Evolutionary conservation across 2,797 vertebrate genomes (phyloP).

Genomic region (Sebastes umbrosus): DNA sequence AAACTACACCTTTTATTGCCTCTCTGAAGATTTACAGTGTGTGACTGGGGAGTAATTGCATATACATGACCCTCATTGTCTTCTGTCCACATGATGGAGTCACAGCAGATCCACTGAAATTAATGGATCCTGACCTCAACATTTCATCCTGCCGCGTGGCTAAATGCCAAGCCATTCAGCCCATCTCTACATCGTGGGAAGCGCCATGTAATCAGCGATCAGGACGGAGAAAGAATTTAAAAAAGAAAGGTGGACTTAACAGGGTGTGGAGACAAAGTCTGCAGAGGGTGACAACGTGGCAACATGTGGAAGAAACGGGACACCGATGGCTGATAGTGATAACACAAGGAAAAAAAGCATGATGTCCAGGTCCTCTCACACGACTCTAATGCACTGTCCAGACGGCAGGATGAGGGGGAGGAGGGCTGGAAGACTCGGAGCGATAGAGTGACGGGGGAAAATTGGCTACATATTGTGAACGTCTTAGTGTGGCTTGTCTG

Average conservation of each 20-base stretch:
- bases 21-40: slow-evolving; percentile 8
- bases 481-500: background rate
- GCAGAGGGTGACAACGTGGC: slow-evolving; percentile 56
- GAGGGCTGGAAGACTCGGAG: slow-evolving; percentile 13
- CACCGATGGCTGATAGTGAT: slow-evolving; percentile 66
- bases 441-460: background rate
- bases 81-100: background rate
- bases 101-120: background rate
- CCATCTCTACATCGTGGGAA: slow-evolving; percentile 51
- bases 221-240: background rate
- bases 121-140: slow-evolving; percentile 44
- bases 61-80: background rate
- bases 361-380: slow-evolving; percentile 26
- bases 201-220: slow-evolving; percentile 10
- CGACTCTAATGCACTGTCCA: slow-evolving; percentile 61
- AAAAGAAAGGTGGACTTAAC: slow-evolving; percentile 11
- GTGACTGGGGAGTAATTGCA: background rate
- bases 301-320: slow-evolving; percentile 53
- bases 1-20: background rate
- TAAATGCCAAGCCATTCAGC: slow-evolving; percentile 58
- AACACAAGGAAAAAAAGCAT: slow-evolving; percentile 24
- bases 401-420: slow-evolving; percentile 51
- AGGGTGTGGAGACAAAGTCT: slow-evolving; percentile 52
- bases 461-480: slow-evolving; percentile 24
- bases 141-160: slow-evolving; percentile 43